Evolutionary conservation across 2,888 invertebrate genomes (phyloP).

Genomic region (Teleiodes luculella): DNA sequence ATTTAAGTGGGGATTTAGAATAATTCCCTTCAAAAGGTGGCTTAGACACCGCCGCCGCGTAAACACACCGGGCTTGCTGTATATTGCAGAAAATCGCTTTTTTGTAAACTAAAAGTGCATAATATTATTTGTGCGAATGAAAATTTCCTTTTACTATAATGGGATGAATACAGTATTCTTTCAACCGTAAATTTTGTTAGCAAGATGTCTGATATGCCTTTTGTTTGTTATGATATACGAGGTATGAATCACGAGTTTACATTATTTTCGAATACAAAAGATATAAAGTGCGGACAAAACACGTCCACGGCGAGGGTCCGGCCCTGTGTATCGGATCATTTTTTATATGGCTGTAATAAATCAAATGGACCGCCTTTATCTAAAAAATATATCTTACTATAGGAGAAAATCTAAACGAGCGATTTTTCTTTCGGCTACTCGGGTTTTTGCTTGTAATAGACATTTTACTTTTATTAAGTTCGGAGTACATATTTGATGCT

Average conservation of each 20-base stretch:
- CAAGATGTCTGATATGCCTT: slow-evolving; percentile 2
- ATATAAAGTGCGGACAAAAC: slow-evolving; percentile 10
- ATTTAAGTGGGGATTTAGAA: slow-evolving; percentile 41
- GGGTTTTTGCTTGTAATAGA: slow-evolving; percentile 44
- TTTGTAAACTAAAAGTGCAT: neutral
- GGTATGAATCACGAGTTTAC: neutral
- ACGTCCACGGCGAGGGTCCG: slow-evolving; percentile 3
- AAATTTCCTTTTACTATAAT: neutral
- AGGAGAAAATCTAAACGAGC: slow-evolving; percentile 37
- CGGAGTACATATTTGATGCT: no score
- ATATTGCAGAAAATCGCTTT: neutral
- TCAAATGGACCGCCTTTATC: slow-evolving; percentile 45
- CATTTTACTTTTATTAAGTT: slow-evolving; percentile 52
- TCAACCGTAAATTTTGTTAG: slow-evolving; percentile 1
- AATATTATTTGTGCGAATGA: neutral
- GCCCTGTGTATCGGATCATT: slow-evolving; percentile 28
- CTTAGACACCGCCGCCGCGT: slow-evolving; percentile 30
- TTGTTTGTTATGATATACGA: slow-evolving; percentile 4
- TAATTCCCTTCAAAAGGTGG: slow-evolving; percentile 45
- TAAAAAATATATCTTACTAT: slow-evolving; percentile 43
- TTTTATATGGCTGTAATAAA: slow-evolving; percentile 42
- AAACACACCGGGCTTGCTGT: slow-evolving; percentile 31
- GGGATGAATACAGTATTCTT: neutral
- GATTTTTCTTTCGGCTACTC: slow-evolving; percentile 41
- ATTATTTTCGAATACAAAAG: slow-evolving; percentile 6